Conservation (phyloP, 2,113 vertebrate genomes). For the Toxotes jaculatrix region DNA sequence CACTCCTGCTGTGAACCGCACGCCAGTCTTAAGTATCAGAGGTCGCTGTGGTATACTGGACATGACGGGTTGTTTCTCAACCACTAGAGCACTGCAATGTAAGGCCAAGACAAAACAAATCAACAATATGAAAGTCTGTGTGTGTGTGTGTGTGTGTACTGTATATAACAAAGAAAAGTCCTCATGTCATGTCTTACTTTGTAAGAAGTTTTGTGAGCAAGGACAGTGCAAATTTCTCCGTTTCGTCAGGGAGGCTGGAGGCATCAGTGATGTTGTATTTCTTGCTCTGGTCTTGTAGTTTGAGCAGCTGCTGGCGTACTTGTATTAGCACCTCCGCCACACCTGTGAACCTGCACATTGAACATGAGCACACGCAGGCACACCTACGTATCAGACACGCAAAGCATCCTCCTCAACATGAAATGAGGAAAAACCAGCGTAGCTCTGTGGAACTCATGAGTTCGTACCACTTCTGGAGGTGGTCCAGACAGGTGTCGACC, state of each 20-base stretch:
- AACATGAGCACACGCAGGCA: background rate
- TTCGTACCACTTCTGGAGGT: constrained; percentile 90
- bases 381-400: too few species aligned
- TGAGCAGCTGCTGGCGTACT: constrained; percentile 89
- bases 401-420: background rate
- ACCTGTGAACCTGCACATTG: constrained; percentile 87
- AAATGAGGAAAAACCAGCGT: background rate
- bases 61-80: constrained; percentile 94
- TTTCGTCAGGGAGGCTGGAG: constrained; percentile 81
- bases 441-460: background rate
- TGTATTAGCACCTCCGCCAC: constrained; percentile 89
- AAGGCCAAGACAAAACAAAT: background rate
- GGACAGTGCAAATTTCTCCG: constrained; percentile 74
- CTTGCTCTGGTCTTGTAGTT: constrained; percentile 89
- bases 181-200: constrained; percentile 80
- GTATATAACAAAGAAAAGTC: background rate
- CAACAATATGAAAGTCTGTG: background rate
- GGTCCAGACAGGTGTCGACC: constrained; percentile 87
- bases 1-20: constrained; percentile 89
- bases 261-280: constrained; percentile 79
- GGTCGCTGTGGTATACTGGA: constrained; percentile 88
- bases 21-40: constrained; percentile 90
- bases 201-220: constrained; percentile 89
- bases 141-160: background rate
- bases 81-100: constrained; percentile 90